Evolutionary conservation across 2,797 vertebrate species (phyloP), one percentile per base, ranked within the genome.

Genomic region (Siniperca obscura): DNA sequence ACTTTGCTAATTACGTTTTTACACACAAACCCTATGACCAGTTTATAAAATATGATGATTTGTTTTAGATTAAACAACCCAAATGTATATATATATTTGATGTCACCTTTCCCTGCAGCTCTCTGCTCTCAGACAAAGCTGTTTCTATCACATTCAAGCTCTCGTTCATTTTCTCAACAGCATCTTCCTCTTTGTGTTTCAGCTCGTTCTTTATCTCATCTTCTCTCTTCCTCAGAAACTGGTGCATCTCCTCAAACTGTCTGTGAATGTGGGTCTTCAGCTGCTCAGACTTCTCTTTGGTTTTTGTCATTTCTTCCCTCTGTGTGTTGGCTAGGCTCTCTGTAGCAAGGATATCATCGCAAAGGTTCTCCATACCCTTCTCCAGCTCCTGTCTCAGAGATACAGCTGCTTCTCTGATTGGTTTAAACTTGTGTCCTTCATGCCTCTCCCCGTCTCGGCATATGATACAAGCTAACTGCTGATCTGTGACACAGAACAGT

Each of bases 401-500:
- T 5, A 69, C 77, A 10, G 88, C 92, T 40, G 91, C 94, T 61
- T 95, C 92, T 53, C 85, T 88, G 38, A 94, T 72, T 8, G 92
- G 86, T 83, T 88, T 92, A 62, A 93, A 93, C 44, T 46, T 86
- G 84, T 95, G 94, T 19, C 87, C 85, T 67, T 89, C 73, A 21
- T 95, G 94, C 8, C 21, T 88, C 8, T 89, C 83, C 4, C 81
- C 79, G 3, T 95, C 93, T 69, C 92, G 70, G 72, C 93, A 93
- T 53, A 93, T 83, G 36, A 91, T 68, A 56, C 94, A 94, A 7
- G 85, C 74, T 52, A 94, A 64, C 78, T 87, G 86, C 83, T 90
- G 91, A 74, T 95, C 94, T 0, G 93, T 94, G 78, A 94, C 65
- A 42, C 94, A 95, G 78, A 93, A 95, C 6, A 95, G 74, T 67